Percentiles rank a stretch among this genome's conserved stretches.
These are phyloP conservation scores for Typhlomys cinereus DNA, from an alignment of 2,113 vertebrate genomes.

Conservation along the genomic window DNA sequence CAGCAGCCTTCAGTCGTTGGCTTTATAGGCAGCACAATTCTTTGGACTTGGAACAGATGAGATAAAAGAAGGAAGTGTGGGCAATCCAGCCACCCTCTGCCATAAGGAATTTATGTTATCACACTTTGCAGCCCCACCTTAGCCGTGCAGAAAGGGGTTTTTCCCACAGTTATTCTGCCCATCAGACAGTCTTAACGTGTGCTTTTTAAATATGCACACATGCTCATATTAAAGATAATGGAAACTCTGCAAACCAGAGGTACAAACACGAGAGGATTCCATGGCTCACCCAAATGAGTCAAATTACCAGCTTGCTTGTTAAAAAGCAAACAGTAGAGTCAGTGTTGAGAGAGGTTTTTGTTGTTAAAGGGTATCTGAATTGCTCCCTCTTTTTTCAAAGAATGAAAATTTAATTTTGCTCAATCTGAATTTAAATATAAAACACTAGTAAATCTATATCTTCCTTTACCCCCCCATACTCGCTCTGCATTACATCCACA, in stretches of 20 bases:
- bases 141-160: background rate
- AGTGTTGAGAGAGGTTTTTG: slow-evolving; percentile 11
- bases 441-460: slow-evolving; percentile 5
- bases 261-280: background rate
- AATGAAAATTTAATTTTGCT: slow-evolving; percentile 47
- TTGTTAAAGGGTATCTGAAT: background rate
- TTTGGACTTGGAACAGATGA: slow-evolving; percentile 66
- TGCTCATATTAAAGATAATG: background rate
- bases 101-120: slow-evolving; percentile 33
- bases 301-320: background rate
- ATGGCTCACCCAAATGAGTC: background rate
- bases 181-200: background rate
- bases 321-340: slow-evolving; percentile 11
- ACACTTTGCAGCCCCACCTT: background rate
- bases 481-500: background rate
- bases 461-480: slow-evolving; percentile 20
- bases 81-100: background rate
- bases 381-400: background rate
- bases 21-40: slow-evolving; percentile 37
- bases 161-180: background rate
- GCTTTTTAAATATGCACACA: slow-evolving; percentile 10
- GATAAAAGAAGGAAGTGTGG: background rate
- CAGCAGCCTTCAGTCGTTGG: background rate
- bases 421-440: slow-evolving; percentile 22
- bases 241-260: slow-evolving; percentile 15